Evolutionary conservation across 2,113 vertebrate genomes (phyloP), one percentile per base, ranked within the genome.

Genomic region (Nerophis ophidion): DNA sequence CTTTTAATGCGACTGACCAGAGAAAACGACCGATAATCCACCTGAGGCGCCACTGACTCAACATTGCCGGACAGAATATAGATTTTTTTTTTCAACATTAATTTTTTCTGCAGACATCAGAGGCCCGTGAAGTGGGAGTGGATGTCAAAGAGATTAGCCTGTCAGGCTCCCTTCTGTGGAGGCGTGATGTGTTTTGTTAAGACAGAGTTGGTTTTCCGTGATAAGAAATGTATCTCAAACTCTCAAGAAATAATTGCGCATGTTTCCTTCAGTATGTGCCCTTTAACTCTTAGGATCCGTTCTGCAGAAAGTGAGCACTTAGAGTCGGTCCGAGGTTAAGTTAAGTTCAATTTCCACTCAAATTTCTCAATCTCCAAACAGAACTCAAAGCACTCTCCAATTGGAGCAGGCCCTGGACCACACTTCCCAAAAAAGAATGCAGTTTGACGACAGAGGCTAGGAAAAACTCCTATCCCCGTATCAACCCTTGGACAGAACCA

Each of bases 401-500:
- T 36, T 56, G 54, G 16, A 19, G n/a, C 38, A 42, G 16, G 11
- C 40, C 54, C 38, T 42, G n/a, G 36, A 56, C 40, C 36, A 56
- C 17, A 16, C 54, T 42, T 56, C 36, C 54, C 54, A 56, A 38
- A 56, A 19, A 38, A 56, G 17, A 16, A 56, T 56, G n/a, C 54
- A 42, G 6, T 56, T 56, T 56, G 54, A 38, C 54, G 42, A 40
- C 54, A 42, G n/a, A 17, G 54, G 38, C 36, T 42, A 56, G 54
- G 54, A 56, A 56, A 56, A 56, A 42, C 54, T 56, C 38, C 54
- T 16, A 56, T 44, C 16, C 38, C 42, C 38, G 42, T 11, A 56
- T 13, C 54, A 56, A 42, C 42, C 16, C 38, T 56, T 56, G 54
- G 42, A 56, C 54, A 42, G 38, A 56, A 56, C 16, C 38, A 56